These are phyloP conservation scores for Pithys albifrons DNA, from an alignment of 2,113 vertebrate species.

Conservation along the genomic window DNA sequence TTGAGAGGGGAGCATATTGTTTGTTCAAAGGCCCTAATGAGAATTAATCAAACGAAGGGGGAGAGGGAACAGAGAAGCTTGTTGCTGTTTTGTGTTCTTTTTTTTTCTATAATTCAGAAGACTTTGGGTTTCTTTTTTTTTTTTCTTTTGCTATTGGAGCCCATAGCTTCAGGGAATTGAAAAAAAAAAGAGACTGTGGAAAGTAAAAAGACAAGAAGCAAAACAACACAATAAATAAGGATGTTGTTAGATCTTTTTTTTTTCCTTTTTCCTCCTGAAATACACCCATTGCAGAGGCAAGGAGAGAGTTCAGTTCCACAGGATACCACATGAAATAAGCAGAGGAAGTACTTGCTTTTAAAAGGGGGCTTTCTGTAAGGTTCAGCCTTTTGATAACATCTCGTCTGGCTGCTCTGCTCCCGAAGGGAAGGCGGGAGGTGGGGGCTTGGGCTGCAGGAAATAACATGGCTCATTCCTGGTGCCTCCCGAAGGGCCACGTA, in stretches of 20 bases:
- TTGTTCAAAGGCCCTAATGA: constrained; percentile 73
- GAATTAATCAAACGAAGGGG: constrained; percentile 56
- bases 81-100: background rate
- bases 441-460: constrained; percentile 59
- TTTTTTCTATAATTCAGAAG: background rate
- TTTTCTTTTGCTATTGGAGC: background rate
- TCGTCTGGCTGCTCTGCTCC: constrained; percentile 72
- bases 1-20: constrained; percentile 71
- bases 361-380: constrained; percentile 68
- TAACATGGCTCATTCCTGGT: constrained; percentile 21
- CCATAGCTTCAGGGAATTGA: background rate
- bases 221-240: constrained; percentile 54
- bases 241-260: constrained; percentile 58
- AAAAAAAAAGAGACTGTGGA: background rate
- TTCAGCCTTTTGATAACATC: constrained; percentile 76
- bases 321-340: constrained; percentile 77
- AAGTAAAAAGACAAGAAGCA: background rate
- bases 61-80: background rate
- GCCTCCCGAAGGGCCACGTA: background rate
- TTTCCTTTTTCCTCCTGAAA: constrained; percentile 41
- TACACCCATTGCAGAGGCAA: background rate
- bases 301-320: constrained; percentile 52
- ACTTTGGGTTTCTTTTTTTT: background rate
- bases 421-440: constrained; percentile 53
- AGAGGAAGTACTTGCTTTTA: constrained; percentile 75